phyloP scores from a whole-genome alignment of 2,113 vertebrate species.

The Elachura formosa region DNA sequence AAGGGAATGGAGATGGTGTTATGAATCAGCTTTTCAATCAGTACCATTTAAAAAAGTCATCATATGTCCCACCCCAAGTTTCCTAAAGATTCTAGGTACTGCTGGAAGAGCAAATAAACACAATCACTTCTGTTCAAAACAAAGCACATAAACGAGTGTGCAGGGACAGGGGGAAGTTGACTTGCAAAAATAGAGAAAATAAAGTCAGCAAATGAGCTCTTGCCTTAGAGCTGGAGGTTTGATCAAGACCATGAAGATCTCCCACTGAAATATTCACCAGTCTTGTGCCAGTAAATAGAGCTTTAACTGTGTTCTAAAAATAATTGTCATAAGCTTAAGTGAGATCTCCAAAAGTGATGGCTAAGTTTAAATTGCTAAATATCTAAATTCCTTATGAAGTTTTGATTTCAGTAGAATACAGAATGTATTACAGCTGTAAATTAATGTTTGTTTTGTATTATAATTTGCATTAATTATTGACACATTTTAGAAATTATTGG shows the following conservation, averaged over 20 bases:
- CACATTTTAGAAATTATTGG: neutral
- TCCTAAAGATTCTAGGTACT: neutral
- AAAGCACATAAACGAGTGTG: neutral
- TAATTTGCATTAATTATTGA: neutral
- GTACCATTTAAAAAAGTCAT: neutral
- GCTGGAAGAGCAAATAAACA: neutral
- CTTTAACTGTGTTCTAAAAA: neutral
- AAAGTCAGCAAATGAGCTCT: neutral
- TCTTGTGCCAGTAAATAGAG: neutral
- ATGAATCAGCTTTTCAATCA: neutral
- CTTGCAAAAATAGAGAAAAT: neutral
- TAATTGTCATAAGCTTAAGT: neutral
- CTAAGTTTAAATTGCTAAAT: neutral
- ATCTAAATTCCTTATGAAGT: neutral
- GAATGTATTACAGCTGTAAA: neutral
- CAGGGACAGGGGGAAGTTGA: neutral
- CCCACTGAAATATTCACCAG: neutral
- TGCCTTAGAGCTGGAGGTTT: neutral
- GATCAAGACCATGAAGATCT: neutral
- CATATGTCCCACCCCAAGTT: neutral
- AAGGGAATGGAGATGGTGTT: neutral
- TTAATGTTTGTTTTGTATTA: neutral
- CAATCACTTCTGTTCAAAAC: neutral
- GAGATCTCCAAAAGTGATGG: neutral
- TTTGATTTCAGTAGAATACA: neutral